A percentile compares a stretch with the other conserved stretches of the same genome.
Conservation (phyloP, 2,888 invertebrate species). For the Heteromurus nitidus region DNA sequence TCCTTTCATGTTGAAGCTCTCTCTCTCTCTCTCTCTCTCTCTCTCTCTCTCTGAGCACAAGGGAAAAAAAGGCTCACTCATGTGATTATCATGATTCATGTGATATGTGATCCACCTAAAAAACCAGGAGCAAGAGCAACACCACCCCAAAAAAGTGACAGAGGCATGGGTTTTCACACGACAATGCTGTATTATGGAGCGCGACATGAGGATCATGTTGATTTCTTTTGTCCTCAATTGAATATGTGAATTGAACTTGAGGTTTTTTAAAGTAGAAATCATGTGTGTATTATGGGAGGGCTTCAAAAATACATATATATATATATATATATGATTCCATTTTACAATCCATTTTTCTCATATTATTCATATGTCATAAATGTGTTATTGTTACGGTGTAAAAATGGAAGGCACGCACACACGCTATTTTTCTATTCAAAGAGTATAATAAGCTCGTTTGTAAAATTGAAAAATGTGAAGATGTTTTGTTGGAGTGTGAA, state of each 20-base stretch:
- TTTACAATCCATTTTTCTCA: neutral
- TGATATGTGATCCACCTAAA: too few relatives aligned
- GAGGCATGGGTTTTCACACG: too few relatives aligned
- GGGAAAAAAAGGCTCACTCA: too few relatives aligned
- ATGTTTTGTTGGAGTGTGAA: slow-evolving; percentile 20
- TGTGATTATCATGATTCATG: too few relatives aligned
- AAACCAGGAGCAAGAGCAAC: too few relatives aligned
- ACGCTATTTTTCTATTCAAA: neutral
- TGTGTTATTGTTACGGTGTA: neutral
- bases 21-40: too few relatives aligned
- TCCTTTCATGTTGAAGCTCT: too few relatives aligned
- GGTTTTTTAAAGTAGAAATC: too few relatives aligned
- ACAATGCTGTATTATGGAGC: neutral
- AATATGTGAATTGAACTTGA: neutral
- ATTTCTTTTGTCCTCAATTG: neutral
- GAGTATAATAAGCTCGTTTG: slow-evolving; percentile 5
- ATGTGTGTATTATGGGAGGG: neutral
- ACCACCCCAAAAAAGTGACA: too few relatives aligned
- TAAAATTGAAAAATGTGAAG: slow-evolving; percentile 35
- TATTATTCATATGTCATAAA: slow-evolving; percentile 10
- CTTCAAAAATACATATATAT: neutral
- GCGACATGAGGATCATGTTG: neutral
- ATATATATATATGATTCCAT: too few relatives aligned
- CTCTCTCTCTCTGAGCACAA: too few relatives aligned
- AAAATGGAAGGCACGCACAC: slow-evolving; percentile 16